Conservation (phyloP, 2,797 vertebrate genomes). For the Echeneis naucrates region DNA sequence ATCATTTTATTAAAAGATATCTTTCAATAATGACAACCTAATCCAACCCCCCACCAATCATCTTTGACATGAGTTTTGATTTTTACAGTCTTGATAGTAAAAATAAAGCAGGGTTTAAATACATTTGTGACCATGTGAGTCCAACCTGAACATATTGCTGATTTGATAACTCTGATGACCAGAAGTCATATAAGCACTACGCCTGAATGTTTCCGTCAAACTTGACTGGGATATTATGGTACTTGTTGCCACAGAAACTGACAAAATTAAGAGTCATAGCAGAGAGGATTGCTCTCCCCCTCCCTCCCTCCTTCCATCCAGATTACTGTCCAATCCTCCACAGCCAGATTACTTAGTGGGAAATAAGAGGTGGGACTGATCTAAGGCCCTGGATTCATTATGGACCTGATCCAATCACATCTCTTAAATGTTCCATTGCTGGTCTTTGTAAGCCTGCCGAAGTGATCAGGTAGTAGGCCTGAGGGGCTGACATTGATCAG, state of each 20-base stretch:
- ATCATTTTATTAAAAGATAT: too few species aligned
- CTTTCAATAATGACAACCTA: too few species aligned
- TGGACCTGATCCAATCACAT: conserved; percentile 67
- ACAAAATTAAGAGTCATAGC: conserved; percentile 28
- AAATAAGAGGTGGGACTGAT: conserved; percentile 75
- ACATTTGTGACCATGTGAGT: too few species aligned
- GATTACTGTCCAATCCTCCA: conserved; percentile 76
- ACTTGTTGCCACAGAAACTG: conserved; percentile 23
- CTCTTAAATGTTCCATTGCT: conserved; percentile 45
- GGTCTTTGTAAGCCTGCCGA: conserved; percentile 22
- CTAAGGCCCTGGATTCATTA: conserved; percentile 70
- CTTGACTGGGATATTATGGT: background rate
- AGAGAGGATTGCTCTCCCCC: conserved; percentile 55
- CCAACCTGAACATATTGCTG: too few species aligned
- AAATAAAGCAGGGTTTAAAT: background rate
- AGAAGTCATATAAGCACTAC: too few species aligned
- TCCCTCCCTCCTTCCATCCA: conserved; percentile 53
- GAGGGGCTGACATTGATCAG: conserved; percentile 6
- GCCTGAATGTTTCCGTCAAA: background rate
- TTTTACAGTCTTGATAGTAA: background rate
- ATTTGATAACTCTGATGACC: too few species aligned
- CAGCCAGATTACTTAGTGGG: conserved; percentile 72
- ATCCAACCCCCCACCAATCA: too few species aligned
- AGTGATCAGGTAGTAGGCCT: conserved; percentile 40
- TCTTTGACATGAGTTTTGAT: too few species aligned